Evolutionary conservation across 1,140 invertebrate species (phyloP), one percentile per base, ranked within the genome.

Genomic region (Melipona quadrifasciata): DNA sequence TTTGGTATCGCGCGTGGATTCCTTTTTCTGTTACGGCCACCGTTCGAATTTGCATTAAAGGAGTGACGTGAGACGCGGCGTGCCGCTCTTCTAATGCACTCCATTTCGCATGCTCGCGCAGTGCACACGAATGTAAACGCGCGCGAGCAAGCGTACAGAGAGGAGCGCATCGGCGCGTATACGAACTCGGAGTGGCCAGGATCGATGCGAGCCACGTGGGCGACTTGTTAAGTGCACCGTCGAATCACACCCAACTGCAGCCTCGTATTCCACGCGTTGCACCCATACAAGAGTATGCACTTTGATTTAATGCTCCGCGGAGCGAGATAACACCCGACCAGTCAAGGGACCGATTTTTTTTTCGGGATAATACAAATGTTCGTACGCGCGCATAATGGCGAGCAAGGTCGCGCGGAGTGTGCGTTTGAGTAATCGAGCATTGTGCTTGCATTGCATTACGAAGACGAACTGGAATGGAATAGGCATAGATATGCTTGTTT

Each of bases 201-300:
- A 81, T 73, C 79, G 80, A 87, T 87, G 86, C 80, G 86, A 81
- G 83, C 82, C 88, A 88, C 86, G 88, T 89, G 88, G 84, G 80
- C 90, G 90, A 91, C 85, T 90, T 85, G 87, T 91, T 90, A 90
- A 91, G 86, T 89, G 89, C 90, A 84, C 57, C 83, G 81, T 91
- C 87, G 90, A 91, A 91, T 91, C 89, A 80, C 87, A 81, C 84
- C 85, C 85, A 82, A 78, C 80, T 65, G 72, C 72, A 70, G 80
- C 72, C 80, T 71, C 71, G 73, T 83, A 78, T 77, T 75, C 80
- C n/a, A 47, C 39, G 24, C 57, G 61, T 76, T 84, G 77, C 74
- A 83, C 75, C 81, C 55, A 86, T 86, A 86, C 85, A 78, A 71
- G 85, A 78, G 80, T 78, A 74, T 79, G 85, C 84, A 87, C 82